Evolutionary conservation across 2,888 invertebrate species (phyloP), one percentile per base, ranked within the genome.

Genomic region (Chrysolina haemoptera): DNA sequence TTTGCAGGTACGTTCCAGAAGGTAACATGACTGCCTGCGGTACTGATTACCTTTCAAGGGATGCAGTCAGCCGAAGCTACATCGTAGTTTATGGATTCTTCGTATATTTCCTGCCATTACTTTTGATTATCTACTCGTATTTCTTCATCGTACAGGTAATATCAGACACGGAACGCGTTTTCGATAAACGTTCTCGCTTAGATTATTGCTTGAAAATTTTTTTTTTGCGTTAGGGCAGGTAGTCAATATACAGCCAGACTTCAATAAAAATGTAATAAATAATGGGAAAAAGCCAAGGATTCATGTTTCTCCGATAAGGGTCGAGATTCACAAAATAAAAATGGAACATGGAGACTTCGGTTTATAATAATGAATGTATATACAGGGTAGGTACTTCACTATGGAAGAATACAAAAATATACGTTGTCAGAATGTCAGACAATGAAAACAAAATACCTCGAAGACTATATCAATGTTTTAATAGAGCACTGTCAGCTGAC

Each of bases 1-100:
- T 55, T 75, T 74, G 81, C 86, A 95, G 95, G 86, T 97, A 97
- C 86, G 96, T 97, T 64, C 97, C 97, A 10, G 97, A 97, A 89
- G 97, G 97, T 75, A 96, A 97, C 89, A 94, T 97, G 93, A 96
- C 96, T 62, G 95, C 96, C 46, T 97, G 97, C 85, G 96, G 97
- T 71, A 96, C 96, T 70, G 96, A 96, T 87, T 96, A 96, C 86
- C 90, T 96, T 81, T 91, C 88, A 87, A 93, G 93, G 88, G 93
- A 93, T 77, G 93, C 93, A 92, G 83, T 93, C 79, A 94, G 94
- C 88, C 91, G 93, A 80, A 94, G 94, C 84, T 96, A 96, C 89
- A 93, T 96, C 84, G 88, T 95, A 64, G 89, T 93, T 78, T 96
- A 96, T 88, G 92, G 93, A n/a, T 86, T 93, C 75, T 95, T 94